Evolutionary conservation across 1,140 invertebrate species (phyloP).

Genomic region (Euura saliciscinereae): DNA sequence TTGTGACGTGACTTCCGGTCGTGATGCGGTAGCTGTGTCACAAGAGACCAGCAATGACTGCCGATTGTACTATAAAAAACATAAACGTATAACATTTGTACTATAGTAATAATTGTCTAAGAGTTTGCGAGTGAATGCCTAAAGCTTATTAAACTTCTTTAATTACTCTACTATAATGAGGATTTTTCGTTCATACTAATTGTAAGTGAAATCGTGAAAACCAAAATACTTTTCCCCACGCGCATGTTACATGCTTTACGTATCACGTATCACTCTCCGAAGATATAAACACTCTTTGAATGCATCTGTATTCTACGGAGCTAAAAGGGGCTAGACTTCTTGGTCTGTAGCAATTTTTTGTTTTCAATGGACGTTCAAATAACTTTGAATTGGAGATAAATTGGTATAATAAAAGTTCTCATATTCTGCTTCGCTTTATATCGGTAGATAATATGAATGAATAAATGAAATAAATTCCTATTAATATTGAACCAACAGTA

Average conservation of each 20-base stretch:
- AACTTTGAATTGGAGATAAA: too few relatives aligned
- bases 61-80: constrained; percentile 42
- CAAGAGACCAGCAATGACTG: constrained; percentile 43
- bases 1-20: constrained; percentile 1
- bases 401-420: too few relatives aligned
- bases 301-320: neutral
- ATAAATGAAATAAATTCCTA: too few relatives aligned
- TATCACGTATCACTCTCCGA: neutral
- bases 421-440: too few relatives aligned
- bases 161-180: neutral
- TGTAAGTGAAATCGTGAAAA: neutral
- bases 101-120: constrained; percentile 36
- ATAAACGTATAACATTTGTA: constrained; percentile 41
- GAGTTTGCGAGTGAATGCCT: constrained; percentile 1
- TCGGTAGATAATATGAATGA: too few relatives aligned
- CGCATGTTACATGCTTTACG: neutral
- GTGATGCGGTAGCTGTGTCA: constrained; percentile 33
- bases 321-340: too few relatives aligned
- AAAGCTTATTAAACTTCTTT: neutral
- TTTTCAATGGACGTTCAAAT: too few relatives aligned
- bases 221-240: neutral
- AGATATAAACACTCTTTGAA: neutral
- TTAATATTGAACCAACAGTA: too few relatives aligned
- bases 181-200: neutral
- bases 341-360: too few relatives aligned